Evolutionary conservation across 2,888 invertebrate species (phyloP).

Genomic region (Pseudoips prasinana): DNA sequence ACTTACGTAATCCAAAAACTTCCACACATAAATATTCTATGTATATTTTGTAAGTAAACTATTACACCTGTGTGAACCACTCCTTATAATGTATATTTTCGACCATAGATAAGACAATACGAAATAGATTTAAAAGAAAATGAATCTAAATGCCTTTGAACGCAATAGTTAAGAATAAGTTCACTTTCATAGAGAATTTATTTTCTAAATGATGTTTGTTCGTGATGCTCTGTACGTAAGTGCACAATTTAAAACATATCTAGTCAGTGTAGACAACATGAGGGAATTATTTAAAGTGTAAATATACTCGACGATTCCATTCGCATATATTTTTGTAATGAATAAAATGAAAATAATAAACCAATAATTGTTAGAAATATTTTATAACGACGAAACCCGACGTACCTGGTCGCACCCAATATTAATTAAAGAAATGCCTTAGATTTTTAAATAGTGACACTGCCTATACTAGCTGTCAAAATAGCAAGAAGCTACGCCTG

Average conservation of each 20-base stretch:
- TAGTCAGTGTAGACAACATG: conserved; percentile 75
- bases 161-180: conserved; percentile 76
- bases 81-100: conserved; percentile 48
- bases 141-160: conserved; percentile 68
- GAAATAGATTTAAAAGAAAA: conserved; percentile 63
- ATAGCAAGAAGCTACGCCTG: conserved; percentile 13
- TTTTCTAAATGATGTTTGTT: conserved; percentile 65
- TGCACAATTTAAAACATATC: conserved; percentile 79
- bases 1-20: no score
- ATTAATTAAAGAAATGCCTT: conserved; percentile 28
- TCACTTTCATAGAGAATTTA: conserved; percentile 68
- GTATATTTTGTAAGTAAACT: neutral
- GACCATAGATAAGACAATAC: conserved; percentile 81
- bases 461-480: conserved; percentile 5
- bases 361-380: conserved; percentile 38
- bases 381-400: conserved; percentile 25
- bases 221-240: conserved; percentile 50
- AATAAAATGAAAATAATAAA: conserved; percentile 40
- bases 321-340: conserved; percentile 71
- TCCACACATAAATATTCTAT: no score
- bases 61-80: conserved; percentile 28
- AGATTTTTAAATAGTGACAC: conserved; percentile 13
- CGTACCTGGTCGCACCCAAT: conserved; percentile 14
- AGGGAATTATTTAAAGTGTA: conserved; percentile 65
- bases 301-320: conserved; percentile 55